Evolutionary conservation across 1,140 invertebrate genomes (phyloP), one percentile per base, ranked within the genome.

Genomic region (Micrasema longulum): DNA sequence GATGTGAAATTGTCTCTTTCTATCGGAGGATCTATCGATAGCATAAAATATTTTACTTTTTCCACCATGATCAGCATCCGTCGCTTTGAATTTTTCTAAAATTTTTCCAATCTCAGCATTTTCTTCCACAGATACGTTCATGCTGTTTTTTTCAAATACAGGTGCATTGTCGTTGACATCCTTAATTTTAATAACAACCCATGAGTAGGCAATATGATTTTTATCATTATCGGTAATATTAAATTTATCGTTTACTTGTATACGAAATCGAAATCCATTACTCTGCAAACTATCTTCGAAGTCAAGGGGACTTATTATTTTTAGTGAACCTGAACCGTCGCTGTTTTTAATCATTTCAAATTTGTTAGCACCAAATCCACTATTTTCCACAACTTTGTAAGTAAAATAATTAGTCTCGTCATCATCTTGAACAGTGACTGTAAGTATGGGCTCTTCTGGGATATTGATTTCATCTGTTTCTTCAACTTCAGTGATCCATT

Each of bases 81-180:
- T 84, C 20, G 89, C 89, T 48, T 83, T 84, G 76, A 91, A 91
- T 47, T 87, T 88, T 69, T 89, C 87, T 38, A 91, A 77, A 14
- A 84, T 82, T 23, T 87, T 89, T 4, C 88, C 89, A 11, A 89
- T 81, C 71, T 88, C 85, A 9, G 88, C 86, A 75, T 89, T 88
- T 79, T 91, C 90, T 68, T 86, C 86, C 3, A 91, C 87, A 18
- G 87, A 85, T 2, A 89, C 86, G 74, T 91, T 88, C 63, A 89
- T 88, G 74, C 87, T 86, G 7, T 86, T 82, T 35, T 86, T 84
- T 47, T 88, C 86, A 77, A 91, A 91, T 20, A 85, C 81, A 2
- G 89, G 89, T 66, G 83, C 83, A 78, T 90, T 90, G 72, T 89
- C 89, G 72, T 90, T 90, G 63, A 89, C 88, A 70, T 90, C 89